A percentile compares a stretch with the other conserved stretches of the same genome.
phyloP scores from a whole-genome alignment of 2,888 invertebrate species.

The Imbricaverruca yamaguchii region DNA sequence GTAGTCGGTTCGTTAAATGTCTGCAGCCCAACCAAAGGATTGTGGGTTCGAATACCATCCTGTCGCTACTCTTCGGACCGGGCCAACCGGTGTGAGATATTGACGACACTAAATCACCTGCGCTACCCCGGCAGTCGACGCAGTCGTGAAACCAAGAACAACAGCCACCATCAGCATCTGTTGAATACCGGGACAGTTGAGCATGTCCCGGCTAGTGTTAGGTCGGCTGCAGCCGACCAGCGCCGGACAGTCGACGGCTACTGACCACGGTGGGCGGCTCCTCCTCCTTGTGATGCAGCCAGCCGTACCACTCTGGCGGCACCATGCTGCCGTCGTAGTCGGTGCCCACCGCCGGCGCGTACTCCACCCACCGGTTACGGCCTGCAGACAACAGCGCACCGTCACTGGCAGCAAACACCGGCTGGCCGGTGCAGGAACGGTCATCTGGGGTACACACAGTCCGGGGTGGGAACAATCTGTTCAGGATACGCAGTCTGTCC shows the following conservation, averaged over 20 bases:
- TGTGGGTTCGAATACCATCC: too few species aligned
- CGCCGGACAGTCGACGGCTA: background rate
- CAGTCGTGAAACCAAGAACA: background rate
- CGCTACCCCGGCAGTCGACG: too few species aligned
- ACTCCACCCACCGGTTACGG: slow-evolving; percentile 92
- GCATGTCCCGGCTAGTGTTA: background rate
- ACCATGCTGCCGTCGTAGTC: slow-evolving; percentile 80
- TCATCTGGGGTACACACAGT: too few species aligned
- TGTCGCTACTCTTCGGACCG: background rate
- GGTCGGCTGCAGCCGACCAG: background rate
- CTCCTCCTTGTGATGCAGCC: slow-evolving; percentile 92
- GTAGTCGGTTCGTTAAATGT: too few species aligned
- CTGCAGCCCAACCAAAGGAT: too few species aligned
- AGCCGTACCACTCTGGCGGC: slow-evolving; percentile 94
- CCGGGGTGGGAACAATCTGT: too few species aligned
- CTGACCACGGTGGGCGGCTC: slow-evolving; percentile 50
- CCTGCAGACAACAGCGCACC: slow-evolving; percentile 45
- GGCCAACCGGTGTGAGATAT: background rate
- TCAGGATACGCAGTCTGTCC: too few species aligned
- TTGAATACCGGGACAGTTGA: background rate
- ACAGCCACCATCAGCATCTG: background rate
- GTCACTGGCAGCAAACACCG: background rate
- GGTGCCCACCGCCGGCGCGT: slow-evolving; percentile 62
- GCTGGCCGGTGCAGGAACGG: too few species aligned
- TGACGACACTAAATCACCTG: background rate